phyloP scores from a whole-genome alignment of 2,888 invertebrate genomes.

The Eupithecia abbreviata region DNA sequence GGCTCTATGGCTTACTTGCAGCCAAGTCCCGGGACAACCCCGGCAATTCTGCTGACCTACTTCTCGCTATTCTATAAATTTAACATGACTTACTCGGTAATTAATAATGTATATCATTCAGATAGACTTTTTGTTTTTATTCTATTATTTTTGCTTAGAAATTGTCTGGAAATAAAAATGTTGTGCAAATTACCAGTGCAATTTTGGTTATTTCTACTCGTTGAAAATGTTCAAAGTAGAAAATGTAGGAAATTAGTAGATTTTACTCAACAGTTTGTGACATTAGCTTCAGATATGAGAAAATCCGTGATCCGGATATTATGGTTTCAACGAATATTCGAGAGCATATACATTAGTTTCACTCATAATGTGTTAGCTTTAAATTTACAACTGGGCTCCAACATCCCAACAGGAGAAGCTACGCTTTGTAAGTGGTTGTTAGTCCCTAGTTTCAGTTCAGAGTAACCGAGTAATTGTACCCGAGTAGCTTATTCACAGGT shows the following conservation, averaged over 20 bases:
- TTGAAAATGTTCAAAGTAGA: background rate
- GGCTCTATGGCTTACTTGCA: conserved; percentile 15
- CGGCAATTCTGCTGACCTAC: conserved; percentile 29
- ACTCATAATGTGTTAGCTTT: conserved; percentile 16
- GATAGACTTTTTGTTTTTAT: background rate
- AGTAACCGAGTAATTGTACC: conserved; percentile 21
- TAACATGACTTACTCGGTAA: background rate
- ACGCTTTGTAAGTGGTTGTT: conserved; percentile 22
- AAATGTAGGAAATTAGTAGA: background rate
- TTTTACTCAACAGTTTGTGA: conserved; percentile 7
- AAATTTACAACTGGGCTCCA: conserved; percentile 14
- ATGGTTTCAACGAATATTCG: conserved; percentile 1
- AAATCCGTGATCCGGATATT: background rate
- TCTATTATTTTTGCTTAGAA: background rate
- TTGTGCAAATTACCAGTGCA: background rate
- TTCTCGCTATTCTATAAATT: conserved; percentile 27
- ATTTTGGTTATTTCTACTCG: background rate
- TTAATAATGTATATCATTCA: background rate
- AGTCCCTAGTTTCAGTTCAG: conserved; percentile 26
- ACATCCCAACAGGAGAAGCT: conserved; percentile 12
- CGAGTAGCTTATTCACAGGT: conserved; percentile 25
- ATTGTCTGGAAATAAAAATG: background rate
- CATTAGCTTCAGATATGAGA: background rate
- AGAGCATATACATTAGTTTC: background rate
- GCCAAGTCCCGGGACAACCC: conserved; percentile 12